A percentile compares a stretch with the other conserved stretches of the same genome.
phyloP scores from a whole-genome alignment of 2,797 vertebrate species.

The Peromyscus eremicus region DNA sequence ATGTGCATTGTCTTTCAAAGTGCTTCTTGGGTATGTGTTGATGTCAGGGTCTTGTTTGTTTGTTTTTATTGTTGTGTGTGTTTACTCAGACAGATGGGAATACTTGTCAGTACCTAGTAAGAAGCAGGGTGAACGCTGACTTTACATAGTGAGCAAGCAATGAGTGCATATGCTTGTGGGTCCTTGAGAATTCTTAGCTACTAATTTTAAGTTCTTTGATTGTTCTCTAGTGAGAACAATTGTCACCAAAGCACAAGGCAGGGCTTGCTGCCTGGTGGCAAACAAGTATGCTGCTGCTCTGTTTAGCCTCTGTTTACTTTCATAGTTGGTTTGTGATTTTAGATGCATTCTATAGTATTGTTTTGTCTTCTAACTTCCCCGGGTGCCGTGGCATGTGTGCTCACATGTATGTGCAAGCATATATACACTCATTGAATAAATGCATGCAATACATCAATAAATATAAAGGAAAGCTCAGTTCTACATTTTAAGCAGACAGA shows the following conservation, averaged over 20 bases:
- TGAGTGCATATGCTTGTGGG: constrained; percentile 82
- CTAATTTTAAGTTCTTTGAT: constrained; percentile 84
- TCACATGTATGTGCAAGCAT: background rate
- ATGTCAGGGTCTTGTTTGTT: background rate
- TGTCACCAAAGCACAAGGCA: constrained; percentile 81
- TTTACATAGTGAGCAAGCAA: constrained; percentile 78
- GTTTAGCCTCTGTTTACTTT: constrained; percentile 67
- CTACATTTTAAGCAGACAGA: background rate
- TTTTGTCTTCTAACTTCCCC: background rate
- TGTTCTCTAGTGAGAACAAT: constrained; percentile 80
- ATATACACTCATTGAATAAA: background rate
- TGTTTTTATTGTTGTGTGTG: constrained; percentile 67
- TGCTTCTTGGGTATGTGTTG: constrained; percentile 60
- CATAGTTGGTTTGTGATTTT: constrained; percentile 40
- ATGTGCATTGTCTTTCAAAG: constrained; percentile 63
- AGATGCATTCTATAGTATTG: background rate
- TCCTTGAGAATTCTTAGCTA: constrained; percentile 82
- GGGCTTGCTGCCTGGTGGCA: constrained; percentile 80
- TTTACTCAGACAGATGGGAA: constrained; percentile 86
- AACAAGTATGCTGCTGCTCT: constrained; percentile 78
- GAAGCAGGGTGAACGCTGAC: constrained; percentile 82
- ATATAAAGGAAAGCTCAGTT: background rate
- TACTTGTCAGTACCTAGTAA: constrained; percentile 87
- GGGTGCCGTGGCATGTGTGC: background rate
- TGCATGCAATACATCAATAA: background rate